Base-by-base conservation (phyloP, 2,888 invertebrate genomes). In the Drosophila setosimentum region DNA sequence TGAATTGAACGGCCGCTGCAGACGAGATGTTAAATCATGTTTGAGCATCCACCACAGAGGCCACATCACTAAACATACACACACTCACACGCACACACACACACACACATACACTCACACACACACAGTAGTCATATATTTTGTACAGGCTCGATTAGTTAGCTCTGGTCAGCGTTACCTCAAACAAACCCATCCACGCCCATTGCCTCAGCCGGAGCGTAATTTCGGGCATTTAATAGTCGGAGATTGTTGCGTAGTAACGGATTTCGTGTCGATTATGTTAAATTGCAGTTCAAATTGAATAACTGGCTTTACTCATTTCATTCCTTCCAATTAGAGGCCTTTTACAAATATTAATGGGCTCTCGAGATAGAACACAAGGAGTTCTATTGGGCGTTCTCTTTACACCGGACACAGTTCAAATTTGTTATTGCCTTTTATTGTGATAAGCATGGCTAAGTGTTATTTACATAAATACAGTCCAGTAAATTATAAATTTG, bases 1-100 rank as follows among this genome's bases (percentile, higher is more conserved):
- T 76, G 50, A 62, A 57, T 53, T 66, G 53, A 61, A 68, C 69
- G 62, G 64, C 62, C 53, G 51, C 63, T 67, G 73, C 69, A 76
- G 68, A 62, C 71, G 78, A 88, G 89, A 83, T 88, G 87, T 80
- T 83, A 83, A 86, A 77, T 78, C 81, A 71, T 83, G 84, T 82
- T 87, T 82, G 62, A 68, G 49, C 55, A 57, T 68, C 62, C 68
- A 68, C 58, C 68, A 64, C 67, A 72, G 63, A 68, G 60, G 50
- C 55, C 30, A 53, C 42, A 7, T 7, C 24, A 45, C 24, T 45
- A 45, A 45, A 16, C 24, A 45, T n/a, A 35, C 32, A 6, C 33
- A 67, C 24, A 49, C 60, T 48, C 35, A 42, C 57, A 54, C 37
- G 29, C 27, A 51, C 27, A 63, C 53, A 33, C 11, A 40, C 27